A percentile compares a stretch with the other conserved stretches of the same genome.
These are phyloP conservation scores for Perizoma affinitatum DNA, from an alignment of 2,888 invertebrate genomes.

Conservation along the genomic window DNA sequence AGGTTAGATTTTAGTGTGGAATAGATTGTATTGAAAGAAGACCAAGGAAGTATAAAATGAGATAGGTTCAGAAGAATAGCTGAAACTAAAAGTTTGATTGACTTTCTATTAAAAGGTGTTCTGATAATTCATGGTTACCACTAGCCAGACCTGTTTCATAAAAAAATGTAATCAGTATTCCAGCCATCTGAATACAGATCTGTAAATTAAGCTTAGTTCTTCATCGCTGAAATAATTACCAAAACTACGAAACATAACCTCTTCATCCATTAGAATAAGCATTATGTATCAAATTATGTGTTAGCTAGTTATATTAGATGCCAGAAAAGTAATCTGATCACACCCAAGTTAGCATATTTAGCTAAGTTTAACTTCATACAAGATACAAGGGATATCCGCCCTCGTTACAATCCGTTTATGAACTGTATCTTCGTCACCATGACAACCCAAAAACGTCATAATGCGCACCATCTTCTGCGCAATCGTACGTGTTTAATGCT, in stretches of 20 bases:
- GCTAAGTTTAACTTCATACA: too few relatives aligned
- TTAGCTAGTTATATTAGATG: neutral
- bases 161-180: conserved; percentile 20
- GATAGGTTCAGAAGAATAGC: too few relatives aligned
- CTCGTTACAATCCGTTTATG: neutral
- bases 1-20: too few relatives aligned
- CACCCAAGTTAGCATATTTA: neutral
- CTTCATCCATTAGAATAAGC: conserved; percentile 10
- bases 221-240: conserved; percentile 2
- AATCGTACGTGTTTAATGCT: conserved; percentile 12
- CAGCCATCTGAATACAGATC: conserved; percentile 2
- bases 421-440: conserved; percentile 11
- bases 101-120: neutral
- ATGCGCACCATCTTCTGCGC: conserved; percentile 19
- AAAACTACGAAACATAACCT: conserved; percentile 18
- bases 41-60: neutral
- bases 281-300: neutral
- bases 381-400: neutral
- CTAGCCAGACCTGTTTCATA: conserved; percentile 53
- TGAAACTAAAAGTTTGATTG: too few relatives aligned
- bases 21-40: neutral
- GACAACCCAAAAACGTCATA: conserved; percentile 9
- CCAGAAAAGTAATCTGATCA: neutral
- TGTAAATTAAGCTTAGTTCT: neutral
- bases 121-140: conserved; percentile 49